Evolutionary conservation across 2,797 vertebrate genomes (phyloP).

Genomic region (Psittacula echo): DNA sequence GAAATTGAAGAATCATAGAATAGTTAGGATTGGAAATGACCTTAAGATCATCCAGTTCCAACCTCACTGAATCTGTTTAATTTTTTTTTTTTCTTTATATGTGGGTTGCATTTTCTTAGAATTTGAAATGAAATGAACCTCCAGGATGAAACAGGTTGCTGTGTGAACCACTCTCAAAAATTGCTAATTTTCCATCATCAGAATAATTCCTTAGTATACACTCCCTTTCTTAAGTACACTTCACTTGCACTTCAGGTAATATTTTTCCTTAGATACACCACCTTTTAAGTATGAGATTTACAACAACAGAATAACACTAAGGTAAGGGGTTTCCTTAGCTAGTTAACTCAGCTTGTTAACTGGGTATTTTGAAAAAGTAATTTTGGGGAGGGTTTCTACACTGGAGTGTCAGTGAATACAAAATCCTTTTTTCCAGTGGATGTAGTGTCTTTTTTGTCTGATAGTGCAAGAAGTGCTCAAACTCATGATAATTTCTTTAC

Average conservation of each 20-base stretch:
- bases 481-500: background rate
- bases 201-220: background rate
- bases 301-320: background rate
- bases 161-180: background rate
- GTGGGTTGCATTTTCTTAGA: background rate
- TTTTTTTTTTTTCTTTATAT: background rate
- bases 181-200: background rate
- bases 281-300: background rate
- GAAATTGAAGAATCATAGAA: background rate
- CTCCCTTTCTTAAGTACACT: background rate
- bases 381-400: background rate
- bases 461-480: background rate
- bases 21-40: background rate
- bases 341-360: background rate
- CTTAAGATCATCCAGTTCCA: background rate
- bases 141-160: accelerated
- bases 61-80: background rate
- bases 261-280: background rate
- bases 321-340: background rate
- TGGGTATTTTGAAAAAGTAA: background rate
- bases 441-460: background rate
- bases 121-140: background rate
- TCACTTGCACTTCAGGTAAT: background rate
- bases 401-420: background rate
- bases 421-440: background rate